Conservation (phyloP, 2,888 invertebrate species). For the Lasioglossum malachurum region DNA sequence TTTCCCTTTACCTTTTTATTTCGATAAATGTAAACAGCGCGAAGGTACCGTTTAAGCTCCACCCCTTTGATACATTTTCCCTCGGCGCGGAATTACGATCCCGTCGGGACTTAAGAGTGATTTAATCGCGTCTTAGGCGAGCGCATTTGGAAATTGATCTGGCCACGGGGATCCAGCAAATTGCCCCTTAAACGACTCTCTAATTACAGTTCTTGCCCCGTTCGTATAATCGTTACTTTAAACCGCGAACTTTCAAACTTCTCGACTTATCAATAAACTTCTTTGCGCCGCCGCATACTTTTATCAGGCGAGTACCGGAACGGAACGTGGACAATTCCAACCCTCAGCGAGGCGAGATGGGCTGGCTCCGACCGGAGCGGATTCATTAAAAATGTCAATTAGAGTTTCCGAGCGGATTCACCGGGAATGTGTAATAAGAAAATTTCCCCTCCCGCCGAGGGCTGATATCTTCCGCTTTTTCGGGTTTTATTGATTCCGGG, state of each 20-base stretch:
- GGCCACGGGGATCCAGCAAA: constrained; percentile 25
- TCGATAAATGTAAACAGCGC: not conserved
- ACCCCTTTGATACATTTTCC: not conserved
- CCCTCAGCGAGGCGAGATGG: not conserved
- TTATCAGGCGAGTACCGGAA: constrained; percentile 28
- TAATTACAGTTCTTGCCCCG: constrained; percentile 47
- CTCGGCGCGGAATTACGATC: constrained; percentile 14
- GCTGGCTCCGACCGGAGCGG: not conserved
- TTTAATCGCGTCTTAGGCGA: constrained; percentile 9
- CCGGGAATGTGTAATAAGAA: constrained; percentile 50
- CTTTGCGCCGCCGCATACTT: constrained; percentile 36
- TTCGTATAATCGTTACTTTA: constrained; percentile 40
- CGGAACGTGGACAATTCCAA: constrained; percentile 48
- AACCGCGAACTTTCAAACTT: constrained; percentile 39
- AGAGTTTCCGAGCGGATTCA: constrained; percentile 46
- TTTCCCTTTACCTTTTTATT: not conserved
- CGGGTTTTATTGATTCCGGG: constrained; percentile 1
- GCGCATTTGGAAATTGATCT: constrained; percentile 32
- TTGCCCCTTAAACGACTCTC: constrained; percentile 48
- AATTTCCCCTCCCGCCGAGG: not conserved
- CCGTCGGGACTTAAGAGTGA: constrained; percentile 4
- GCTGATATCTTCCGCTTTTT: constrained; percentile 18
- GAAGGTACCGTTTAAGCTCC: not conserved
- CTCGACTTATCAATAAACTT: constrained; percentile 61
- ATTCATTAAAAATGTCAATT: constrained; percentile 59